These are phyloP conservation scores for Atopsyche davidsoni DNA, from an alignment of 1,140 invertebrate species.

Conservation along the genomic window DNA sequence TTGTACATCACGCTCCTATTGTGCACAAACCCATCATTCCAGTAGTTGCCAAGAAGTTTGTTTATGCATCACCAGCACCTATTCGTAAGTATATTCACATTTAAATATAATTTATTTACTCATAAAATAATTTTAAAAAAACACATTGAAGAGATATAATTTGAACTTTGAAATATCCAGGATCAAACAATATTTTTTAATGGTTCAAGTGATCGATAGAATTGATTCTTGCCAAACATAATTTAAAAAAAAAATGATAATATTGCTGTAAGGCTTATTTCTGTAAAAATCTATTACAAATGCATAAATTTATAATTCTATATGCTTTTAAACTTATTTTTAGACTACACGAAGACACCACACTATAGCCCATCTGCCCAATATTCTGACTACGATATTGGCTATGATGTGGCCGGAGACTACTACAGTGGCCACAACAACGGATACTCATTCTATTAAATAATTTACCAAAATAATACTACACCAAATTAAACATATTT, in stretches of 20 bases:
- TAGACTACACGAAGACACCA: slow-evolving; percentile 13
- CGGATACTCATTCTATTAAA: slow-evolving; percentile 17
- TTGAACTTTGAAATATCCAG: no score
- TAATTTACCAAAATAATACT: neutral
- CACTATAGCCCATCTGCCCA: slow-evolving; percentile 14
- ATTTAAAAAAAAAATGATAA: neutral
- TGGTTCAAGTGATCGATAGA: no score
- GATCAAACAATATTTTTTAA: no score
- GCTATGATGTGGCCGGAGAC: slow-evolving; percentile 18
- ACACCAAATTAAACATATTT: no score
- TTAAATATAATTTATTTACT: no score
- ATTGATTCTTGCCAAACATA: no score
- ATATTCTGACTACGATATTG: slow-evolving; percentile 23
- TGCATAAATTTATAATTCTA: slow-evolving; percentile 3
- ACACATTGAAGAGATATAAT: no score
- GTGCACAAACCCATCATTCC: slow-evolving; percentile 33
- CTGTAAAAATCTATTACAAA: neutral
- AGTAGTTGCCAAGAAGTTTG: slow-evolving; percentile 32
- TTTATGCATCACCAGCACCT: slow-evolving; percentile 38
- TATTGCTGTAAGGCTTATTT: neutral
- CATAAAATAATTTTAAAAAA: no score
- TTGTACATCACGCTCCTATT: slow-evolving; percentile 32
- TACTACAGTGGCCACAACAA: slow-evolving; percentile 19
- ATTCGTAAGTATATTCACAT: slow-evolving; percentile 33
- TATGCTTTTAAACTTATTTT: slow-evolving; percentile 1